A percentile compares a stretch with the other conserved stretches of the same genome.
Conservation (phyloP, 2,888 invertebrate genomes). For the Mayetiola destructor region DNA sequence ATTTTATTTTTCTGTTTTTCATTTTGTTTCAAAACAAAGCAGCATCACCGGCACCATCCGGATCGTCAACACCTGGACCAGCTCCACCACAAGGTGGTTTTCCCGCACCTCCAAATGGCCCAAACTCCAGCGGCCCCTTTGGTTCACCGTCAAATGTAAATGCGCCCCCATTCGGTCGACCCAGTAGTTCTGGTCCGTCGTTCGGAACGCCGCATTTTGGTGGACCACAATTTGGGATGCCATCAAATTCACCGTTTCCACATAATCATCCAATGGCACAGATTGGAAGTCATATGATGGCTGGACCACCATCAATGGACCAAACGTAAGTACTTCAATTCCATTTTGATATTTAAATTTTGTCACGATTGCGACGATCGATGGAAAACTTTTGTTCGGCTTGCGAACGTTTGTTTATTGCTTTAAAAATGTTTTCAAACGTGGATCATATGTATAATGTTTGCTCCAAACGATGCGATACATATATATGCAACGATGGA, state of each 20-base stretch:
- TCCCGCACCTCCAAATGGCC: constrained; percentile 43
- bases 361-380: neutral
- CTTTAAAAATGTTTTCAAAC: too few relatives aligned
- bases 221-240: constrained; percentile 51
- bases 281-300: constrained; percentile 37
- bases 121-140: constrained; percentile 48
- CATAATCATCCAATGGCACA: constrained; percentile 43
- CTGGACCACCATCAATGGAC: constrained; percentile 61
- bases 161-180: constrained; percentile 47
- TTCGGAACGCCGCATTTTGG: constrained; percentile 38
- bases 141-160: constrained; percentile 42
- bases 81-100: constrained; percentile 45
- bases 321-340: constrained; percentile 45
- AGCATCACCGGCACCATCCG: constrained; percentile 72
- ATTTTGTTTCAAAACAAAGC: constrained; percentile 63
- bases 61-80: constrained; percentile 68
- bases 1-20: constrained; percentile 48
- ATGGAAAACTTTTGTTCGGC: too few relatives aligned
- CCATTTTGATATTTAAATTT: neutral
- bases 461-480: too few relatives aligned
- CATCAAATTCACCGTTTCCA: constrained; percentile 54
- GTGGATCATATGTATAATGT: too few relatives aligned
- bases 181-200: constrained; percentile 54
- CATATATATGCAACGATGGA: too few relatives aligned
- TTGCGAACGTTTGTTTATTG: too few relatives aligned